Evolutionary conservation across 30 jellyfish, hydroid and myxozoan species (phyloP).

Genomic region (Hydractinia echinata): DNA sequence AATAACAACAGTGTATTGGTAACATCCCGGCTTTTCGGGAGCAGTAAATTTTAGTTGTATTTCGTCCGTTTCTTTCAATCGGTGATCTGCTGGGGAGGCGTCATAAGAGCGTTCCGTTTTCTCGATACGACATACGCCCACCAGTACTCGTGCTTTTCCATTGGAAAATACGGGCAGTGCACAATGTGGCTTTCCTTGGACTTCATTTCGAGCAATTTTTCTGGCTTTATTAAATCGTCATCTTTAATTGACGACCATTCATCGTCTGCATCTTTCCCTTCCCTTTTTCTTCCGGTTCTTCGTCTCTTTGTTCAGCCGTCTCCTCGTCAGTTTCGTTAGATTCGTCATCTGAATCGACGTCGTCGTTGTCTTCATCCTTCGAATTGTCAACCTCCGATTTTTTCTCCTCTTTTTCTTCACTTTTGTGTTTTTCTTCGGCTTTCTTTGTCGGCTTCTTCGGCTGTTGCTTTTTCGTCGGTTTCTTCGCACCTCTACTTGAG

Average conservation of each 20-base stretch:
- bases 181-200: slow-evolving; percentile 93
- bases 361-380: slow-evolving; percentile 39
- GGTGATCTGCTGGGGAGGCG: slow-evolving; percentile 87
- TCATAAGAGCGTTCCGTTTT: slow-evolving; percentile 47
- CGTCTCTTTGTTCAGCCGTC: slow-evolving; percentile 34
- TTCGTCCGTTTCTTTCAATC: slow-evolving; percentile 70
- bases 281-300: slow-evolving; percentile 40
- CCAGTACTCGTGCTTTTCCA: slow-evolving; percentile 97
- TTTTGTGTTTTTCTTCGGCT: slow-evolving; percentile 39
- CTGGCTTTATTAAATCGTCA: slow-evolving; percentile 92
- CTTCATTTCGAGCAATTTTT: slow-evolving; percentile 68
- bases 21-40: slow-evolving; percentile 80
- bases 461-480: slow-evolving; percentile 58
- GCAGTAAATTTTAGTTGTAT: slow-evolving; percentile 66
- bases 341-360: slow-evolving; percentile 58
- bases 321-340: slow-evolving; percentile 66
- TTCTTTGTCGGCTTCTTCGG: slow-evolving; percentile 52
- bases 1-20: slow-evolving; percentile 69
- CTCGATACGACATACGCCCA: slow-evolving; percentile 84
- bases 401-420: slow-evolving; percentile 52
- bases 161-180: slow-evolving; percentile 84
- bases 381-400: slow-evolving; percentile 14
- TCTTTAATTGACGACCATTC: slow-evolving; percentile 93
- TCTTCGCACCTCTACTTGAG: slow-evolving; percentile 38
- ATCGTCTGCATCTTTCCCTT: slow-evolving; percentile 65